Conservation (phyloP, 2,113 vertebrate species). For the Numida meleagris region DNA sequence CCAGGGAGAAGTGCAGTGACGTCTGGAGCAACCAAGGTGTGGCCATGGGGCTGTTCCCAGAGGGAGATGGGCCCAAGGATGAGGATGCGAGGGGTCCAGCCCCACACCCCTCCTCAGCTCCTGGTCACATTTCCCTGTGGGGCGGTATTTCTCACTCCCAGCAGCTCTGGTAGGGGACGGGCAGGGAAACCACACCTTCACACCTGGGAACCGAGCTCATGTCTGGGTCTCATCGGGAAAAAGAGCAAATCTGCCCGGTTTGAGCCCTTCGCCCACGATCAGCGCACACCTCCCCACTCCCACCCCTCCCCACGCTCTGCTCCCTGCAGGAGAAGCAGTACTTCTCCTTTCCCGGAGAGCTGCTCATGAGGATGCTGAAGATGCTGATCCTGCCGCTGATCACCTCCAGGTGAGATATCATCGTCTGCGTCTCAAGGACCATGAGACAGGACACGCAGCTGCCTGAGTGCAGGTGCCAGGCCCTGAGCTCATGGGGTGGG, state of each 20-base stretch:
- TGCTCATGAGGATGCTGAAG: slow-evolving; percentile 92
- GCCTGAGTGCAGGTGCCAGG: neutral
- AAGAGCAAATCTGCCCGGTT: neutral
- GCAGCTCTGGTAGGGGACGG: neutral
- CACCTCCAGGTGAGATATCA: slow-evolving; percentile 84
- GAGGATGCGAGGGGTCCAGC: neutral
- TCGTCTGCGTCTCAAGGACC: neutral
- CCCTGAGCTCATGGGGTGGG: neutral
- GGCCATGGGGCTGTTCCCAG: neutral
- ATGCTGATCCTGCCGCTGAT: slow-evolving; percentile 93
- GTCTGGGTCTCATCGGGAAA: neutral
- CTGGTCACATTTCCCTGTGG: accelerated
- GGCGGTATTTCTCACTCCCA: neutral
- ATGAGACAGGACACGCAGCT: neutral
- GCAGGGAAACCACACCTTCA: neutral
- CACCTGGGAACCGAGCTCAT: neutral
- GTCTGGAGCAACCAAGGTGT: neutral
- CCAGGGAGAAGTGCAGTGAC: accelerated
- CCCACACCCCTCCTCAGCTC: neutral
- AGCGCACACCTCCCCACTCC: neutral
- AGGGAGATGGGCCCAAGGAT: neutral
- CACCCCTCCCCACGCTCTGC: neutral
- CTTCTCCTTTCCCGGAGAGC: slow-evolving; percentile 90
- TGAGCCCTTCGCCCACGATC: neutral
- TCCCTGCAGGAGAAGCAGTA: slow-evolving; percentile 87